phyloP scores from a whole-genome alignment of 1,140 invertebrate genomes.

The Drusus annulatus region DNA sequence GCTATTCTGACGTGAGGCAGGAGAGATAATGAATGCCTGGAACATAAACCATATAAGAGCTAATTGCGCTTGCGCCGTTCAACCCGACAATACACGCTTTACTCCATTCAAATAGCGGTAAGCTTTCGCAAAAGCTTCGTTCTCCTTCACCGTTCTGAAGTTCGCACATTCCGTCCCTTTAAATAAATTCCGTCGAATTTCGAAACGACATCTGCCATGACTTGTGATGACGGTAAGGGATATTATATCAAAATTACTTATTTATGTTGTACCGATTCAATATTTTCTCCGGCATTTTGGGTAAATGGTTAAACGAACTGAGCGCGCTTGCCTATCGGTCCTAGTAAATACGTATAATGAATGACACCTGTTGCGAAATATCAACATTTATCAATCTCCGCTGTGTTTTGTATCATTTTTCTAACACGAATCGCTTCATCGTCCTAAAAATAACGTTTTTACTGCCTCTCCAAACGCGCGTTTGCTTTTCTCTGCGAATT shows the following conservation, averaged over 20 bases:
- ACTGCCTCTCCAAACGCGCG: background rate
- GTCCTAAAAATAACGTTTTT: background rate
- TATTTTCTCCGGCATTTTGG: background rate
- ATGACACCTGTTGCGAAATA: background rate
- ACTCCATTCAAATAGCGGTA: background rate
- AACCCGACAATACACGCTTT: background rate
- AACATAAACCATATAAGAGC: conserved; percentile 24
- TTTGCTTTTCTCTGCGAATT: too few species aligned
- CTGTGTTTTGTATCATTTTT: background rate
- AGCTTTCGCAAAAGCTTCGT: background rate
- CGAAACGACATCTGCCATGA: too few species aligned
- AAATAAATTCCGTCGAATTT: too few species aligned
- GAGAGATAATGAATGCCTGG: conserved; percentile 21
- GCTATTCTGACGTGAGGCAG: conserved; percentile 12
- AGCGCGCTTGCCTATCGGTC: background rate
- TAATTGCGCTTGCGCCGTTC: conserved; percentile 32
- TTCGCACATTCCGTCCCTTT: too few species aligned
- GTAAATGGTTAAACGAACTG: background rate
- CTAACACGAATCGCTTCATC: background rate
- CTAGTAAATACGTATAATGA: too few species aligned
- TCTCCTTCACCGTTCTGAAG: background rate
- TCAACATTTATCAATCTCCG: background rate
- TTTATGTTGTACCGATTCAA: too few species aligned
- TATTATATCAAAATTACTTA: too few species aligned
- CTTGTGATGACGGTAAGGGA: too few species aligned